Evolutionary conservation across 2,797 vertebrate species (phyloP).

Genomic region (Tauraco hartlaubi): DNA sequence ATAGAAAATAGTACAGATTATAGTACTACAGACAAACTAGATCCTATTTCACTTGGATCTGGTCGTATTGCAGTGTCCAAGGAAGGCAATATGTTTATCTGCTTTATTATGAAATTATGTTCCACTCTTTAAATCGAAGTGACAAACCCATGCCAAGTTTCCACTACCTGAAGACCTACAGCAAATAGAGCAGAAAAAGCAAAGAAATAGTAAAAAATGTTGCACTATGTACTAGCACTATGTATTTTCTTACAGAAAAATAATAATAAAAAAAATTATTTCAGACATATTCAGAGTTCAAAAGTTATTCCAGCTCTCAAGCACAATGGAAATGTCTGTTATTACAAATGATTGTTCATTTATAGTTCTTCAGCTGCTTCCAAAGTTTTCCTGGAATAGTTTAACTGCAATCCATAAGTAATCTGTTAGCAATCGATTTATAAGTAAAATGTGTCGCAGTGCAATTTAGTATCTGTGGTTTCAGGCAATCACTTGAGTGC

Average conservation of each 20-base stretch:
- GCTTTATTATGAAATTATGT: not conserved
- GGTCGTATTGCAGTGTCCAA: not conserved
- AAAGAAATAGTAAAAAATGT: not conserved
- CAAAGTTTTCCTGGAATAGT: slow-evolving; percentile 14
- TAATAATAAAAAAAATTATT: not conserved
- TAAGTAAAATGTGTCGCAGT: not conserved
- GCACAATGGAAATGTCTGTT: not conserved
- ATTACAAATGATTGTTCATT: not conserved
- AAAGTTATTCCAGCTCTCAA: not conserved
- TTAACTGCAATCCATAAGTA: slow-evolving; percentile 32
- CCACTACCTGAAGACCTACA: not conserved
- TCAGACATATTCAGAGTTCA: not conserved
- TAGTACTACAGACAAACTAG: not conserved
- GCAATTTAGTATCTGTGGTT: not conserved
- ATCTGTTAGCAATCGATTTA: slow-evolving; percentile 26
- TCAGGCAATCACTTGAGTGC: slow-evolving; percentile 39
- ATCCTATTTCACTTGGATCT: slow-evolving; percentile 18
- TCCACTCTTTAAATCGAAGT: not conserved
- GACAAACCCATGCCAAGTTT: not conserved
- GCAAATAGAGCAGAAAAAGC: not conserved
- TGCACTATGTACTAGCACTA: not conserved
- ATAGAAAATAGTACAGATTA: not conserved
- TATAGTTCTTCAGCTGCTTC: not conserved
- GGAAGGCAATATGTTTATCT: not conserved
- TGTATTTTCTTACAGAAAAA: not conserved